phyloP scores from a whole-genome alignment of 1,140 invertebrate genomes.

The Lethocerus indicus region DNA sequence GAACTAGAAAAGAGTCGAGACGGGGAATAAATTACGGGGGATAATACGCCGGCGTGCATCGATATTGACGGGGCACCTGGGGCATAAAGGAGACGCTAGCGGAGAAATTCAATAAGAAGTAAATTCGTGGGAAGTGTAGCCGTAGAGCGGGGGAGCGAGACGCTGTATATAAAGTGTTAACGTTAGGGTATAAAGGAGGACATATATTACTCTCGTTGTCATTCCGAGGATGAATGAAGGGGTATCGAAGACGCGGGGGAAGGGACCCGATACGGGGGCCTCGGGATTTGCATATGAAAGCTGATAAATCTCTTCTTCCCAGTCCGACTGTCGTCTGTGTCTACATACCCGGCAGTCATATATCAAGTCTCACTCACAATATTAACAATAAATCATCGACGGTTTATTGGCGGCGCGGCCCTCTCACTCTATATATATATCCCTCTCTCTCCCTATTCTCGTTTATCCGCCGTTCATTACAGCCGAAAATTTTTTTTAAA shows the following conservation, averaged over 20 bases:
- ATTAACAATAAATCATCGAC: slow-evolving; percentile 12
- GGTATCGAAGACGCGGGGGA: not conserved
- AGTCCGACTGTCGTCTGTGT: slow-evolving; percentile 7
- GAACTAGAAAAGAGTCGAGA: too few relatives aligned
- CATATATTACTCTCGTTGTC: slow-evolving; percentile 8
- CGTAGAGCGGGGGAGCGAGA: not conserved
- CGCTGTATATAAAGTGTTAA: slow-evolving; percentile 12
- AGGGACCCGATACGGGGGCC: not conserved
- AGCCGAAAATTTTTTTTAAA: too few relatives aligned
- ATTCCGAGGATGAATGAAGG: slow-evolving; percentile 1
- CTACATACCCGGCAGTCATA: slow-evolving; percentile 9
- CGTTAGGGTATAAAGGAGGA: slow-evolving; percentile 7
- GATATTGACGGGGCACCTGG: too few relatives aligned
- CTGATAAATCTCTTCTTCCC: slow-evolving; percentile 13
- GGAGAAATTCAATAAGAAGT: too few relatives aligned
- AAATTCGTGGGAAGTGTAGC: not conserved
- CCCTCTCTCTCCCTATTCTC: too few relatives aligned
- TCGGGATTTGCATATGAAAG: slow-evolving; percentile 13
- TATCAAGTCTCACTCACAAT: slow-evolving; percentile 11
- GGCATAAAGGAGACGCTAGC: too few relatives aligned
- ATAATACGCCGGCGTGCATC: too few relatives aligned
- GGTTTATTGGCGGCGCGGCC: too few relatives aligned
- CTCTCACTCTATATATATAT: too few relatives aligned
- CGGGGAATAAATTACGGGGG: too few relatives aligned
- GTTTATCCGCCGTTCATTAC: too few relatives aligned